These are phyloP conservation scores for Phrynocephalus forsythii DNA, from an alignment of 2,797 vertebrate species.

Conservation along the genomic window DNA sequence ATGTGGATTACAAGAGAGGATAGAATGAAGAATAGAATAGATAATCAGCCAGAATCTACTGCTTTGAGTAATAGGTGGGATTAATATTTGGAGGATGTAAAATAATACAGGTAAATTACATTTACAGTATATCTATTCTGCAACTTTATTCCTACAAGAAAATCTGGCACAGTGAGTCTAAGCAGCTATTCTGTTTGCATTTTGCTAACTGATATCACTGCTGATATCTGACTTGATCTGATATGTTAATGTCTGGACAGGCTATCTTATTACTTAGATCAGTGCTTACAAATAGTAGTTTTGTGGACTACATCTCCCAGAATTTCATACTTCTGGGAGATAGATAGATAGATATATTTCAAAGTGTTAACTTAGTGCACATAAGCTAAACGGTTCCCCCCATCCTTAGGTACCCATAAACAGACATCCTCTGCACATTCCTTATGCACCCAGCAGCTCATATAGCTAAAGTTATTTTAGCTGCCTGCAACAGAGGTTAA, in stretches of 20 bases:
- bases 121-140: not conserved
- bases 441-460: not conserved
- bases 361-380: not conserved
- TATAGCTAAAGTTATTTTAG: constrained; percentile 7
- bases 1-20: not conserved
- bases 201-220: not conserved
- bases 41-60: not conserved
- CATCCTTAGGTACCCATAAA: not conserved
- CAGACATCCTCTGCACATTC: not conserved
- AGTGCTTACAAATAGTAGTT: no score
- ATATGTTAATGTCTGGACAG: not conserved
- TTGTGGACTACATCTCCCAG: no score
- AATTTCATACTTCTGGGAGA: no score
- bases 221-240: not conserved
- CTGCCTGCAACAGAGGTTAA: constrained; percentile 39
- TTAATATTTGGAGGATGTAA: not conserved
- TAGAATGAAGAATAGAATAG: not conserved
- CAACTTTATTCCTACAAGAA: not conserved
- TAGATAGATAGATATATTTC: not conserved
- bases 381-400: not conserved
- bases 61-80: not conserved
- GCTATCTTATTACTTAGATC: not conserved
- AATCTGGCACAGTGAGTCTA: not conserved
- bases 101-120: not conserved
- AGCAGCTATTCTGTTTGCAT: not conserved